phyloP scores from a whole-genome alignment of 2,888 invertebrate genomes.

The Drosophila borborema region DNA sequence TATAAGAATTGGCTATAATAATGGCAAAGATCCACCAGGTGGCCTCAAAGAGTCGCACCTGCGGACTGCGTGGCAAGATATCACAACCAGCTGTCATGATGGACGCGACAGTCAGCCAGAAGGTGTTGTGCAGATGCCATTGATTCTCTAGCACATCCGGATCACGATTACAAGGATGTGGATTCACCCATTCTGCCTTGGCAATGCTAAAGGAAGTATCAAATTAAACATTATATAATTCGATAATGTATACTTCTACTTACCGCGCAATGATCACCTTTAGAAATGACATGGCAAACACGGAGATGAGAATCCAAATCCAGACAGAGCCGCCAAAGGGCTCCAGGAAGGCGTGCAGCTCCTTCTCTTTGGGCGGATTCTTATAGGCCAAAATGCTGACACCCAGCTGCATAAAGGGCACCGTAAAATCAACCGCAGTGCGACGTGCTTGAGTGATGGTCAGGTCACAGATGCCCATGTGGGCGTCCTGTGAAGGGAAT shows the following conservation, averaged over 20 bases:
- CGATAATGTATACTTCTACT: background rate
- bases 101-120: slow-evolving; percentile 97
- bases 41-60: slow-evolving; percentile 91
- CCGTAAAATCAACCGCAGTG: slow-evolving; percentile 95
- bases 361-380: slow-evolving; percentile 89
- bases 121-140: slow-evolving; percentile 94
- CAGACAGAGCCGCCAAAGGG: slow-evolving; percentile 95
- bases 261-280: slow-evolving; percentile 93
- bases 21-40: slow-evolving; percentile 94
- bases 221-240: background rate
- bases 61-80: slow-evolving; percentile 93
- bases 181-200: slow-evolving; percentile 97
- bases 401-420: slow-evolving; percentile 98
- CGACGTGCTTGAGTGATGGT: slow-evolving; percentile 97
- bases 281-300: slow-evolving; percentile 92
- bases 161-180: slow-evolving; percentile 95
- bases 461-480: slow-evolving; percentile 97
- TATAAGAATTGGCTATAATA: slow-evolving; percentile 94
- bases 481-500: slow-evolving; percentile 90
- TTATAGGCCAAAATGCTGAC: slow-evolving; percentile 95
- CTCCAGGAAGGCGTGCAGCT: slow-evolving; percentile 94
- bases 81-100: slow-evolving; percentile 98
- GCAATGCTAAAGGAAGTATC: slow-evolving; percentile 86
- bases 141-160: slow-evolving; percentile 95
- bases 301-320: slow-evolving; percentile 95